Evolutionary conservation across 2,888 invertebrate genomes (phyloP), one percentile per base, ranked within the genome.

Genomic region (Acanthosoma haemorrhoidale): DNA sequence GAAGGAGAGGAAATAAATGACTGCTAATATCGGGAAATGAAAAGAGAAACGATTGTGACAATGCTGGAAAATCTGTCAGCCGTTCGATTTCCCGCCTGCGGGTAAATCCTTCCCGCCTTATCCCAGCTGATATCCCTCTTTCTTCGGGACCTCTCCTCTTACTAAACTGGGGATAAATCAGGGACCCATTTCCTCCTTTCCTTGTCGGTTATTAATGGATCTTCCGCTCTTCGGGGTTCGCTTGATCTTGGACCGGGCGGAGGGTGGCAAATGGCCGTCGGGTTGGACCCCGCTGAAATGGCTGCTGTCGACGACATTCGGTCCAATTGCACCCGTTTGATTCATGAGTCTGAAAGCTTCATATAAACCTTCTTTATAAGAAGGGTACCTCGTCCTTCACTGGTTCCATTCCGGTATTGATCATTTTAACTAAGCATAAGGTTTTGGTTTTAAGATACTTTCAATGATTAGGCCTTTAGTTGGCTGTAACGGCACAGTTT

Each of bases 151-250:
- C 4, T 13, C 13, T 21, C 25, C 25, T 25, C 29, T n/a, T 13
- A 4, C 51, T 51, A 51, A 51, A 51, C 51, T 51, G 51, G 51
- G 51, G 18, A 51, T 51, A 51, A 51, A 51, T 51, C 51, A 51
- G 21, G 51, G 51, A 25, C 25, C n/a, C 51, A 51, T 51, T 51
- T 5, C 43, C 43, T 43, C 51, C 51, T 51, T 21, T n/a, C n/a
- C 1, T 3, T 25, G 6, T n/a, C 21, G 21, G 25, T 51, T 51
- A 51, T 51, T 51, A 51, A 51, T 51, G 51, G 51, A 25, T 25
- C 43, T 21, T 25, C 43, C 25, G 13, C 43, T 51, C 51, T 25
- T 25, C 25, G 21, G 21, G 25, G 25, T 51, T 25, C 51, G 25
- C 21, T 51, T 51, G 25, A 21, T 51, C 51, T 51, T 51, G 21